Base-by-base conservation (phyloP, 1,140 invertebrate genomes). In the Subanguina moxae region DNA sequence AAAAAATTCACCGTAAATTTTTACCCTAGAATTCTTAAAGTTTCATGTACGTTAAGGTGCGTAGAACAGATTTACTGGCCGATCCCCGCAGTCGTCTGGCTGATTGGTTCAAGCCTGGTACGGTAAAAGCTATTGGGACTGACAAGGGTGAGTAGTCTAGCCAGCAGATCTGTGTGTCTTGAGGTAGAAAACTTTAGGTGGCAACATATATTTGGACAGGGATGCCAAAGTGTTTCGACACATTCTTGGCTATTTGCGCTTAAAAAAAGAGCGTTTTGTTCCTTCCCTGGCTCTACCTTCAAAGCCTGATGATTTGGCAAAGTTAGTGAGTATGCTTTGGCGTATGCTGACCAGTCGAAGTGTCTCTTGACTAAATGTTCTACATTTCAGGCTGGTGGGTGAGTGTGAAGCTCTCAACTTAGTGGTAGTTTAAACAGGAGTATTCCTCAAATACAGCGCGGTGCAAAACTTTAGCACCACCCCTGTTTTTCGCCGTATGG, bases 351-450 rank as follows among this genome's bases (percentile, higher is more conserved):
- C 52, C 13, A 5, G 28, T 9, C 3, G 9, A 23, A 5, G 28
- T 28, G 3, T 13, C 11, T 38, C 11, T 38, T 38, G 32, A 11
- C 32, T 13, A 56, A 56, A 5, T 56, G 3, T 7, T 25, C 27
- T 7, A 3, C 5, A 61, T 61, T 67, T 67, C 45, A 80, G 78
- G 66, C 65, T 81, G 25, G 74, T 82, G 23, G 79, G 75, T n/a
- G 79, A 81, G 70, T 82, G 79, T 57, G 79, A 81, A 62, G 80
- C 79, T 23, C 63, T 81, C 15, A 82, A 81, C 68, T 62, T 81
- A 5, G 70, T 62, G 13, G 48, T 52, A 15, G 3, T 38, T 38
- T 38, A 3, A 5, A 3, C 32, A 5, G 48, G n/a, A 3, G 17
- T 52, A 21, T 15, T 52, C 48, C 15, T 52, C 11, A 45, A 45